Evolutionary conservation across 2,797 vertebrate genomes (phyloP).

Genomic region (Cynodonichthys magdalenae): DNA sequence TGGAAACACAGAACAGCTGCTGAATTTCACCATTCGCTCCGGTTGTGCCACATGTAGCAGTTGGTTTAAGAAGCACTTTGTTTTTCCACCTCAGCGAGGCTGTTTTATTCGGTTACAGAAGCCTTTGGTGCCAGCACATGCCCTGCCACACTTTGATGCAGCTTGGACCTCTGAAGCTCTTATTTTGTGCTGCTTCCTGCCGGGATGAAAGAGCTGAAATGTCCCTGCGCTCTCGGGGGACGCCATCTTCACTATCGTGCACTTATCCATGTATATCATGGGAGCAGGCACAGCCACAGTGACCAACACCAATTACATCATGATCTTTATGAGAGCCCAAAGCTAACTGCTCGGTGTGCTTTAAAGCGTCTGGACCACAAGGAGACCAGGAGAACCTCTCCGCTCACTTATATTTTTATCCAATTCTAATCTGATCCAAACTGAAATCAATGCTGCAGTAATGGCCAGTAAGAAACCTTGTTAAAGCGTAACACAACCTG

Average conservation of each 20-base stretch:
- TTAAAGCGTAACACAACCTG: conserved; percentile 67
- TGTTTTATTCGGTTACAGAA: conserved; percentile 24
- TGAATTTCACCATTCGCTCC: conserved; percentile 43
- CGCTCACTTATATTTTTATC: conserved; percentile 52
- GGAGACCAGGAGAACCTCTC: conserved; percentile 39
- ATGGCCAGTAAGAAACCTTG: conserved; percentile 56
- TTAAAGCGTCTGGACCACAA: conserved; percentile 24
- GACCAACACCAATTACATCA: conserved; percentile 62
- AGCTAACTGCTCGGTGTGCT: conserved; percentile 44
- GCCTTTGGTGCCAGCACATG: conserved; percentile 7
- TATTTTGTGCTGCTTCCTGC: conserved; percentile 2
- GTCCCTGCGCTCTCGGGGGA: conserved; percentile 3
- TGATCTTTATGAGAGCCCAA: conserved; percentile 53
- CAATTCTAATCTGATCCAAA: conserved; percentile 55
- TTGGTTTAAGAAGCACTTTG: conserved; percentile 49
- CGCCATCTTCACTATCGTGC: neutral
- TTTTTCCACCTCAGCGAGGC: conserved; percentile 43
- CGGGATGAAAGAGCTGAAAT: conserved; percentile 2
- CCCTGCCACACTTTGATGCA: neutral
- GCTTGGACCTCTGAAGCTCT: conserved; percentile 17
- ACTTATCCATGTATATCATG: neutral
- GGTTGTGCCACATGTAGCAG: conserved; percentile 48
- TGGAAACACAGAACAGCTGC: conserved; percentile 61
- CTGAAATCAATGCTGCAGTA: conserved; percentile 64
- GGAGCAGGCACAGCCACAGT: conserved; percentile 35